Percentiles rank a stretch among this genome's conserved stretches.
phyloP scores from a whole-genome alignment of 2,888 invertebrate genomes.

The Sesamia inferens region DNA sequence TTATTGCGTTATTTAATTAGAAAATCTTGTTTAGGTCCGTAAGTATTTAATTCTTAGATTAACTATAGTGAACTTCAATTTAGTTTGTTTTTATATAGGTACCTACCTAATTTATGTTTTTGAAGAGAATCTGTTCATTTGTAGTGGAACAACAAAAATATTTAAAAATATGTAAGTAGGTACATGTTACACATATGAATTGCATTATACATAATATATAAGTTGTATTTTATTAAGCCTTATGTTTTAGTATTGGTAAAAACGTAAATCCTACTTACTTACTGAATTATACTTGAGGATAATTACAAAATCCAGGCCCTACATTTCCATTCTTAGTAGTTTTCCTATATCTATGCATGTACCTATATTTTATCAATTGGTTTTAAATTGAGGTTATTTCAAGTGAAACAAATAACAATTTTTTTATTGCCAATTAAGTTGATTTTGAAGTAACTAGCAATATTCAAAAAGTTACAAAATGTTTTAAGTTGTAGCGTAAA shows the following conservation, averaged over 20 bases:
- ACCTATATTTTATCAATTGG: no score
- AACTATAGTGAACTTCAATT: neutral
- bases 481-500: no score
- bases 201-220: no score
- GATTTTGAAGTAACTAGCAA: no score
- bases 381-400: no score
- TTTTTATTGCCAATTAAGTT: no score
- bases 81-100: neutral
- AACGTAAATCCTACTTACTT: neutral
- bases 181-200: no score
- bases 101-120: neutral
- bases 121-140: neutral
- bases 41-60: neutral
- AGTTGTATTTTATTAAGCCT: neutral
- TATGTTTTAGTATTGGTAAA: neutral
- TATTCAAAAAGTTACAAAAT: no score
- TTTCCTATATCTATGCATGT: conserved; percentile 6
- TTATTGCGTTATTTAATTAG: neutral
- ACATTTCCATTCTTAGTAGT: neutral
- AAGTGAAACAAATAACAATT: no score
- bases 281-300: neutral
- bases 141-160: neutral
- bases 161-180: neutral
- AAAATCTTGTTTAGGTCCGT: neutral
- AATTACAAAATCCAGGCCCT: conserved; percentile 7